phyloP scores from a whole-genome alignment of 2,113 vertebrate species.

The Setophaga coronata region DNA sequence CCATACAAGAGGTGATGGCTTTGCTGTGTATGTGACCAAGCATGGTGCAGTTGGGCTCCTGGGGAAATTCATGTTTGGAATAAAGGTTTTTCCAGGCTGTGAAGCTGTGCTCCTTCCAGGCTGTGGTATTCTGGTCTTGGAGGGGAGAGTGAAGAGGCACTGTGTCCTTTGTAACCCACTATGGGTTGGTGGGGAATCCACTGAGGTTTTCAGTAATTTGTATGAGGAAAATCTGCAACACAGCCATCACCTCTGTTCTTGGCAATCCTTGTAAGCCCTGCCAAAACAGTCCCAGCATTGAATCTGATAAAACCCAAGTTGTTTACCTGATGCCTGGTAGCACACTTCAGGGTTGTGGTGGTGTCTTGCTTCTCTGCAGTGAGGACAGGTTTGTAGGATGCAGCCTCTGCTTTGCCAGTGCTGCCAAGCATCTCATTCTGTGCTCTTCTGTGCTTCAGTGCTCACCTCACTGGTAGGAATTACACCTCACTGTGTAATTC shows the following conservation, averaged over 20 bases:
- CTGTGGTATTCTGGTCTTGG: neutral
- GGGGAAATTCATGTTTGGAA: neutral
- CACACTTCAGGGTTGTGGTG: neutral
- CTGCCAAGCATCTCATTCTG: neutral
- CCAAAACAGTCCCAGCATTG: neutral
- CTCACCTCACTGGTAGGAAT: neutral
- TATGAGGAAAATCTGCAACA: neutral
- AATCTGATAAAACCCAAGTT: neutral
- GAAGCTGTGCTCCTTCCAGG: neutral
- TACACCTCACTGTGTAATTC: no score
- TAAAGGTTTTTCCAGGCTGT: neutral
- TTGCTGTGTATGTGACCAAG: accelerated
- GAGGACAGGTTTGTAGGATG: neutral
- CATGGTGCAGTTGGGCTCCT: neutral
- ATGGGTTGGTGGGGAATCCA: neutral
- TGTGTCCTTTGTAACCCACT: neutral
- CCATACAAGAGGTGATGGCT: neutral
- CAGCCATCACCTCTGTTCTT: neutral
- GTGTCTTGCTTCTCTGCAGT: neutral
- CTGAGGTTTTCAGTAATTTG: neutral
- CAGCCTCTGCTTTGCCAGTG: neutral
- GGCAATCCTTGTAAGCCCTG: neutral
- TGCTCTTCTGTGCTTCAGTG: neutral
- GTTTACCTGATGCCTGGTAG: neutral
- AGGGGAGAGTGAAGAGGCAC: neutral